Evolutionary conservation across 1,140 invertebrate species (phyloP).

Genomic region (Homarus americanus): DNA sequence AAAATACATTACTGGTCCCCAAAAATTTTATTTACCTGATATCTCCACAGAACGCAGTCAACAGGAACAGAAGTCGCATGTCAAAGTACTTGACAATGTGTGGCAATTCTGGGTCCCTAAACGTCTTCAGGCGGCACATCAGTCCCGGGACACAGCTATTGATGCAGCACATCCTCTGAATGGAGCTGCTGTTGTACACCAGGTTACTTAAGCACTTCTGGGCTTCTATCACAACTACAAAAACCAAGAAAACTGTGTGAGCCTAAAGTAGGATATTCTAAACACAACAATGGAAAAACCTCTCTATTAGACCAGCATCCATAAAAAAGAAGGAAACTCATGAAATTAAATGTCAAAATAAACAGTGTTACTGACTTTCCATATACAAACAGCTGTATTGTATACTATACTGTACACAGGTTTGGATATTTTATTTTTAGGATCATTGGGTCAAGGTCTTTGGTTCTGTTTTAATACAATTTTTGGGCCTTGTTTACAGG

Average conservation of each 20-base stretch:
- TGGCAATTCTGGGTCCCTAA: slow-evolving; percentile 53
- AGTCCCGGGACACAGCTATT: slow-evolving; percentile 63
- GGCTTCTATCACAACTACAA: slow-evolving; percentile 85
- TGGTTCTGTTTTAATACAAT: too few relatives aligned
- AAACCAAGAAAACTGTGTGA: neutral
- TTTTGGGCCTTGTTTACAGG: too few relatives aligned
- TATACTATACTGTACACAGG: too few relatives aligned
- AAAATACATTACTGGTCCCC: too few relatives aligned
- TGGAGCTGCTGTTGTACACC: slow-evolving; percentile 86
- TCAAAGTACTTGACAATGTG: slow-evolving; percentile 67
- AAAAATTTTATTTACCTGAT: slow-evolving; percentile 41
- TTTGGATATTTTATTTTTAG: too few relatives aligned
- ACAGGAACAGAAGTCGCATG: slow-evolving; percentile 55
- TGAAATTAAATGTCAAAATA: too few relatives aligned
- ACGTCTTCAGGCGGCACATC: slow-evolving; percentile 63
- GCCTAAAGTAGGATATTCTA: neutral
- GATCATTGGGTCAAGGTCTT: too few relatives aligned
- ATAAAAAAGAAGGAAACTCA: too few relatives aligned
- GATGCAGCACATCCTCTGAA: slow-evolving; percentile 61
- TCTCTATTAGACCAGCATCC: neutral
- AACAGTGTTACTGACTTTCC: too few relatives aligned
- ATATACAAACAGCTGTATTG: too few relatives aligned
- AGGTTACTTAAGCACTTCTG: slow-evolving; percentile 94
- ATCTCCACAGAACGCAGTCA: slow-evolving; percentile 56
- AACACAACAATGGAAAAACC: neutral